Percentiles rank a stretch among this genome's conserved stretches.
Conservation (phyloP, 2,113 vertebrate species). For the Dipodomys merriami region DNA sequence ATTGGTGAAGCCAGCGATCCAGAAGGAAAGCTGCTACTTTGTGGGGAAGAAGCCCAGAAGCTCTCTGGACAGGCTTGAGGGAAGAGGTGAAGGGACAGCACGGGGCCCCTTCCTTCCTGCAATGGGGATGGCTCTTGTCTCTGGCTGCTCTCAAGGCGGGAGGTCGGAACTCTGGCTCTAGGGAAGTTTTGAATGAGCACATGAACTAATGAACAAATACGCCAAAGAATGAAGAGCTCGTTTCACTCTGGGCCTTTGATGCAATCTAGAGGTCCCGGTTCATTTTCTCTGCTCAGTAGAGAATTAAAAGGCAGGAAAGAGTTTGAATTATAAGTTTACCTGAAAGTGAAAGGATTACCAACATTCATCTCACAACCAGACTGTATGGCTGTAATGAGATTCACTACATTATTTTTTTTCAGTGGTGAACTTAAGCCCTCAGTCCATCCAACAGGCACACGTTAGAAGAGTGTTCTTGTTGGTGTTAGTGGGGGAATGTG, state of each 20-base stretch:
- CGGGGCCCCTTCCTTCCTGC: background rate
- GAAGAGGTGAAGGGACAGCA: background rate
- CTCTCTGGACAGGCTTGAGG: background rate
- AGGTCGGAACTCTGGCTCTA: background rate
- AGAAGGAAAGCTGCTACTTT: background rate
- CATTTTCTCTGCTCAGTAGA: too few species aligned
- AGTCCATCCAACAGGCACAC: constrained; percentile 81
- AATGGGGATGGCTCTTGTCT: background rate
- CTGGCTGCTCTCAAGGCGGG: background rate
- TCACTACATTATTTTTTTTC: constrained; percentile 75
- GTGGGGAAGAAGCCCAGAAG: background rate
- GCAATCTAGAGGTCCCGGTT: too few species aligned
- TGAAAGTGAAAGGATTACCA: constrained; percentile 65
- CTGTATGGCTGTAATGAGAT: constrained; percentile 84
- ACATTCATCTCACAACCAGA: constrained; percentile 84
- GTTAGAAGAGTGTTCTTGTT: constrained; percentile 81
- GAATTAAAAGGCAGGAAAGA: too few species aligned
- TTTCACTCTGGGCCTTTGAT: background rate
- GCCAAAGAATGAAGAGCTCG: background rate
- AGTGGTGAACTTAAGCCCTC: constrained; percentile 79
- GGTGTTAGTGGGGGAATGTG: constrained; percentile 84
- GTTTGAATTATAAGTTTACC: too few species aligned
- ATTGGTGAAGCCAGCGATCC: background rate
- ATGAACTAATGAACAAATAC: too few species aligned
- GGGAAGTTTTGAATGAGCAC: too few species aligned